phyloP scores from a whole-genome alignment of 2,797 vertebrate species.

The Siniperca scherzeri region DNA sequence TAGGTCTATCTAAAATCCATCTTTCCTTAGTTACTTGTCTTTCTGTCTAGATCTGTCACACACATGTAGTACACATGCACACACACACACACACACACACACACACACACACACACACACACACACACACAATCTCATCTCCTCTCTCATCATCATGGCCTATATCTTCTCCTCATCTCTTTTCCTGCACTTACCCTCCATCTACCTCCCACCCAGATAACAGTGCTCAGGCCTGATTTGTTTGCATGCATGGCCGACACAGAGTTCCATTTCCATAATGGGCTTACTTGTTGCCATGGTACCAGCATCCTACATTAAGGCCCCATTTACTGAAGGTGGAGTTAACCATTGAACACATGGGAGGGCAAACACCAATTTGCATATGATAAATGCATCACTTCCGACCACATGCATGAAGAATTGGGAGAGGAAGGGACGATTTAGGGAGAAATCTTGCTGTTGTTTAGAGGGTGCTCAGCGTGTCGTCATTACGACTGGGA shows the following conservation, averaged over 20 bases:
- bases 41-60: constrained; percentile 6
- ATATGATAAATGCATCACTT: constrained; percentile 53
- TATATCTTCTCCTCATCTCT: constrained; percentile 42
- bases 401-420: constrained; percentile 16
- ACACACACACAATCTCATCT: constrained; percentile 32
- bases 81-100: background rate
- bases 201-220: constrained; percentile 41
- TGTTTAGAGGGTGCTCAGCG: constrained; percentile 20
- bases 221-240: constrained; percentile 50
- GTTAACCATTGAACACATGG: constrained; percentile 31
- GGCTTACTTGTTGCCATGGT: constrained; percentile 71
- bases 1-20: background rate
- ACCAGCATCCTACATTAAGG: constrained; percentile 48
- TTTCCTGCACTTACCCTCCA: constrained; percentile 17
- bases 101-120: constrained; percentile 12
- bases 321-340: constrained; percentile 50
- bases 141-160: constrained; percentile 45
- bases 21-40: background rate
- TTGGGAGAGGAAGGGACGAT: background rate
- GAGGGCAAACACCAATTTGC: constrained; percentile 51
- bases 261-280: constrained; percentile 60
- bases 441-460: constrained; percentile 17
- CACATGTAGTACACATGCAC: background rate
- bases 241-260: constrained; percentile 47
- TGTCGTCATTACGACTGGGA: background rate